Evolutionary conservation across 2,797 vertebrate species (phyloP).

Genomic region (Pteronotus mesoamericanus): DNA sequence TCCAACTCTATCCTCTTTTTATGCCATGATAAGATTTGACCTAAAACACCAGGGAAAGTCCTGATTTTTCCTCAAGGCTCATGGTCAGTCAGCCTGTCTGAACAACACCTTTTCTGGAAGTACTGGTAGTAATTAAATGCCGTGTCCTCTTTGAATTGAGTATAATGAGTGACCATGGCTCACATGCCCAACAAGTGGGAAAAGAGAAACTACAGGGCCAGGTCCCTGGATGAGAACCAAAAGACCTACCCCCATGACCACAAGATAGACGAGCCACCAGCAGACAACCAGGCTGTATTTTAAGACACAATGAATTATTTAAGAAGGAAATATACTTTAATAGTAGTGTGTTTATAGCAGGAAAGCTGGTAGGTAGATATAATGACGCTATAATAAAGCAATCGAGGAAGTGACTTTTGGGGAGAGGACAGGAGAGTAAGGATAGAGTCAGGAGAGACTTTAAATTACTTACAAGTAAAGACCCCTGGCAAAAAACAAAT

Average conservation of each 20-base stretch:
- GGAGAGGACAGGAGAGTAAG: background rate
- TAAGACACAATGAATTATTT: background rate
- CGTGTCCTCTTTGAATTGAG: background rate
- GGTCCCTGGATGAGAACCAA: background rate
- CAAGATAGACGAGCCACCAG: background rate
- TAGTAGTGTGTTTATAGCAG: background rate
- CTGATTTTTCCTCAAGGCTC: background rate
- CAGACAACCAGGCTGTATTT: background rate
- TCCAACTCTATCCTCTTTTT: background rate
- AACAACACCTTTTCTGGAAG: background rate
- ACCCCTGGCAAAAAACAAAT: background rate
- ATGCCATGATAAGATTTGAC: background rate
- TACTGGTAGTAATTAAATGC: background rate
- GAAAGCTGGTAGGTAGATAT: background rate
- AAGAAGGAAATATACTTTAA: background rate
- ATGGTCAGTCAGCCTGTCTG: background rate
- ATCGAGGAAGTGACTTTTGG: background rate
- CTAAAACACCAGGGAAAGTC: background rate
- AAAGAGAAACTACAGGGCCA: background rate
- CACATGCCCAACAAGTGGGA: background rate
- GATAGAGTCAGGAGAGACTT: background rate
- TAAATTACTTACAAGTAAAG: background rate
- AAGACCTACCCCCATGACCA: background rate
- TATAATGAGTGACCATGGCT: background rate
- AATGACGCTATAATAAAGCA: background rate